phyloP scores from a whole-genome alignment of 2,797 vertebrate genomes.

The Microtus agrestis region DNA sequence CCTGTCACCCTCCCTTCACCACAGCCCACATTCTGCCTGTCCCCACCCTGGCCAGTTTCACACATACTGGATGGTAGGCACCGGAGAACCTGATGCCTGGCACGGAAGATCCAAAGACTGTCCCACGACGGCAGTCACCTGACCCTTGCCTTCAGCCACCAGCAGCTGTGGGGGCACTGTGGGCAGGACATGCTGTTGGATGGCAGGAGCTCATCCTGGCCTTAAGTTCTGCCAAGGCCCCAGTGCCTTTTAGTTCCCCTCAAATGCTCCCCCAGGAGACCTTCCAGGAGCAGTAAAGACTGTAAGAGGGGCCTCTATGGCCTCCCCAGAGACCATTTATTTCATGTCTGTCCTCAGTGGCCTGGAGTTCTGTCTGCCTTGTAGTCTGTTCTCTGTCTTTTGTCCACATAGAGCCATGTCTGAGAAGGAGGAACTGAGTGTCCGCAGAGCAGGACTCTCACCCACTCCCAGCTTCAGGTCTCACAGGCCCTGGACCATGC shows the following conservation, averaged over 20 bases:
- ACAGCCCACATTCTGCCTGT: background rate
- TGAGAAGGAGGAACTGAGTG: background rate
- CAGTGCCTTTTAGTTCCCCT: background rate
- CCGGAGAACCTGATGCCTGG: slow-evolving; percentile 76
- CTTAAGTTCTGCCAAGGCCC: background rate
- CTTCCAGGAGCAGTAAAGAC: background rate
- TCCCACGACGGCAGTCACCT: slow-evolving; percentile 77
- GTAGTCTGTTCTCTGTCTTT: background rate
- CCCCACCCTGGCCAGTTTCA: rapidly evolving
- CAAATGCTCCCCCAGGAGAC: background rate
- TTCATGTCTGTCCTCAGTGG: background rate
- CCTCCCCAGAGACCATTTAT: background rate
- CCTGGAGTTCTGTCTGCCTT: background rate
- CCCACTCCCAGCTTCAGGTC: rapidly evolving
- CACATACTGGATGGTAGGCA: slow-evolving; percentile 85
- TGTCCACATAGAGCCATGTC: background rate
- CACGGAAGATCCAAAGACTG: slow-evolving; percentile 86
- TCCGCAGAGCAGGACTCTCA: rapidly evolving
- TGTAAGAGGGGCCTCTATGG: no score
- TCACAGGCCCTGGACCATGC: rapidly evolving
- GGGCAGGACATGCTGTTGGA: background rate
- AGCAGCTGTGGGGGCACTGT: slow-evolving; percentile 85
- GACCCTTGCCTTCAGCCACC: slow-evolving; percentile 84
- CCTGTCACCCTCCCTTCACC: background rate
- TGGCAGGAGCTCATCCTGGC: background rate